phyloP scores from a whole-genome alignment of 2,888 invertebrate species.

The Ephialtes manifestator region DNA sequence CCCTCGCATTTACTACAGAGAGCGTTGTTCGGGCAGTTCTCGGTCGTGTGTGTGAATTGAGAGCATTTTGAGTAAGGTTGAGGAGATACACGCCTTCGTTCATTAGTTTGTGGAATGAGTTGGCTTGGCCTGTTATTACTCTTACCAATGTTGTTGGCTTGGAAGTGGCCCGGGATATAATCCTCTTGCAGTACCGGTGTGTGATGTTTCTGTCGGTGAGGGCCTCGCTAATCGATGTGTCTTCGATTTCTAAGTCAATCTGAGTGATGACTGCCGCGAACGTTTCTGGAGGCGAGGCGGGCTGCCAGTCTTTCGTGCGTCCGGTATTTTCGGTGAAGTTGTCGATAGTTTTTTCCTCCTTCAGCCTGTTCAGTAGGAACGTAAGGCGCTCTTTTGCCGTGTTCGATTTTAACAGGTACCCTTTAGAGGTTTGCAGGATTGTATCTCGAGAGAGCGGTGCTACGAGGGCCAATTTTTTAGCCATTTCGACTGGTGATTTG shows the following conservation, averaged over 20 bases:
- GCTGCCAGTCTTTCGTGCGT: neutral
- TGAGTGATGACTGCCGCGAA: slow-evolving; percentile 20
- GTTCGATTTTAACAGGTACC: slow-evolving; percentile 30
- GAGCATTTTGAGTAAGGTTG: no score
- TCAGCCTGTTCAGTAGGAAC: neutral
- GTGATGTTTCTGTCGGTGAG: slow-evolving; percentile 15
- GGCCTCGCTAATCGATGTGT: slow-evolving; percentile 5
- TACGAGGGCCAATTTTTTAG: neutral
- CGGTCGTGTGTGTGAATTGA: no score
- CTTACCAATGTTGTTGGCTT: slow-evolving; percentile 24
- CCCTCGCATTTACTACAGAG: no score
- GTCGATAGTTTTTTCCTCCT: neutral
- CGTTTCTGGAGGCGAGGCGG: slow-evolving; percentile 14
- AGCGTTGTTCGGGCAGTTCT: no score
- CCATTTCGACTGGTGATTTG: slow-evolving; percentile 15
- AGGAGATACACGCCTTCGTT: no score
- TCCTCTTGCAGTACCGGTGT: slow-evolving; percentile 14
- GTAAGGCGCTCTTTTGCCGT: neutral
- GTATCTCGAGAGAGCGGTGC: neutral
- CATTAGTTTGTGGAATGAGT: no score
- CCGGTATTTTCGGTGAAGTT: neutral
- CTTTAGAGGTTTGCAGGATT: neutral
- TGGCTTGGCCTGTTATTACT: neutral
- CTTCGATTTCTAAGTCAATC: slow-evolving; percentile 31
- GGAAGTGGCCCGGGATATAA: slow-evolving; percentile 10